Conservation (phyloP, 1,140 invertebrate species). For the Macrosteles quadrilineatus region DNA sequence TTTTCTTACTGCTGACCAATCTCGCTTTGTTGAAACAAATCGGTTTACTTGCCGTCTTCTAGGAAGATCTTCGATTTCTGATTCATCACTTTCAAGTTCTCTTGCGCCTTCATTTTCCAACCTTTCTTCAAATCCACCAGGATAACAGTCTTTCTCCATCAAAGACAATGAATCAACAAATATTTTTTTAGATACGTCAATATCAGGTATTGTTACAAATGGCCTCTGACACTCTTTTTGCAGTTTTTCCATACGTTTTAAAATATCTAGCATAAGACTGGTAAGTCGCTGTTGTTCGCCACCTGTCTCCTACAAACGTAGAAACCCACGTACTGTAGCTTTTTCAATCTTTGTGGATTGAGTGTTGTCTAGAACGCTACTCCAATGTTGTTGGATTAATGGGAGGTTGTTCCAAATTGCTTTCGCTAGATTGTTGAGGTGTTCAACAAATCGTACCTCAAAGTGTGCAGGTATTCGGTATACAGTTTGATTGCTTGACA, state of each 20-base stretch:
- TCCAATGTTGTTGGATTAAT: no score
- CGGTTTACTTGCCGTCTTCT: no score
- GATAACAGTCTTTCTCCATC: neutral
- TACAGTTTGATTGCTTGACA: neutral
- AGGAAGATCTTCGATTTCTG: neutral
- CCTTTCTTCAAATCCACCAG: neutral
- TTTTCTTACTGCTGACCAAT: no score
- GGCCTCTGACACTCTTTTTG: constrained; percentile 1
- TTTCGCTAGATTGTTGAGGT: constrained; percentile 18
- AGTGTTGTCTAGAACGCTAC: no score
- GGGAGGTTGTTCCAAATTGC: constrained; percentile 30
- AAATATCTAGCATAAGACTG: constrained; percentile 20
- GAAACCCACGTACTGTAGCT: constrained; percentile 19
- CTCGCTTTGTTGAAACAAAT: no score
- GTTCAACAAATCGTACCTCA: constrained; percentile 24
- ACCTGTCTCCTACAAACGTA: constrained; percentile 6
- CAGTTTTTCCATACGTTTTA: constrained; percentile 15
- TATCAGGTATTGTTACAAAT: neutral
- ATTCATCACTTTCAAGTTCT: neutral
- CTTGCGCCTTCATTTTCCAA: neutral
- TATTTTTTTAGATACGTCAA: neutral
- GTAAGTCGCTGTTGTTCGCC: constrained; percentile 19
- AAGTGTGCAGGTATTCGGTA: constrained; percentile 13
- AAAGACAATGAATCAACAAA: neutral
- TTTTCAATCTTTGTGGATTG: constrained; percentile 30